Evolutionary conservation across 2,888 invertebrate species (phyloP), one percentile per base, ranked within the genome.

Genomic region (Drosophila imparisetae): DNA sequence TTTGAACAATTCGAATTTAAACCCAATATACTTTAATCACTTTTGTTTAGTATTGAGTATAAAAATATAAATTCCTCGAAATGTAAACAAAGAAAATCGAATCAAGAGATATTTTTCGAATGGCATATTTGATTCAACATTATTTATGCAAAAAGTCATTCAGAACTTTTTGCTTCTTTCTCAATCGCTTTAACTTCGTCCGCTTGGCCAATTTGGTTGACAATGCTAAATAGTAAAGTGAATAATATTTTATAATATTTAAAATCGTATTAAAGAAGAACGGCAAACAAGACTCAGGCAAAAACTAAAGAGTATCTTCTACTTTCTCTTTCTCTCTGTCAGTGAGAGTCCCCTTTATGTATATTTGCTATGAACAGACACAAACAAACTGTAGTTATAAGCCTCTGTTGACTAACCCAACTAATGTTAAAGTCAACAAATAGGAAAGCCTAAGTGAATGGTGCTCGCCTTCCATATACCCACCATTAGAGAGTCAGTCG

Each of bases 401-500:
- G 53, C 38, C 18, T 52, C 58, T 66, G 34, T 66, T 72, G 52
- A 66, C 52, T 32, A 27, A 60, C 24, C 48, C 11, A n/a, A 36
- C 60, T 75, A 79, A 50, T 63, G 52, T 50, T 27, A 36, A 70
- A 65, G 49, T 75, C 42, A 66, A 75, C 65, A 79, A 38, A 15
- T n/a, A 30, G 13, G 13, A 68, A 32, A 13, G 21, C 27, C 11
- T 7, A 7, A n/a, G 11, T 15, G 2, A 4, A 27, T 4, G 11
- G 18, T 34, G 13, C 40, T 32, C 21, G 34, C 38, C 48, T 67
- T 2, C 1, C 11, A 65, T 7, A 65, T 67, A 67, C 49, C 54
- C 32, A 21, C 54, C 32, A 21, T 64, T 49, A 40, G 24, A 4
- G 15, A 27, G 10, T 3, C 30, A 21, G 18, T 5, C 21, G 21